These are phyloP conservation scores for Rhopalosiphum nymphaeae DNA, from an alignment of 2,888 invertebrate species.

Conservation along the genomic window DNA sequence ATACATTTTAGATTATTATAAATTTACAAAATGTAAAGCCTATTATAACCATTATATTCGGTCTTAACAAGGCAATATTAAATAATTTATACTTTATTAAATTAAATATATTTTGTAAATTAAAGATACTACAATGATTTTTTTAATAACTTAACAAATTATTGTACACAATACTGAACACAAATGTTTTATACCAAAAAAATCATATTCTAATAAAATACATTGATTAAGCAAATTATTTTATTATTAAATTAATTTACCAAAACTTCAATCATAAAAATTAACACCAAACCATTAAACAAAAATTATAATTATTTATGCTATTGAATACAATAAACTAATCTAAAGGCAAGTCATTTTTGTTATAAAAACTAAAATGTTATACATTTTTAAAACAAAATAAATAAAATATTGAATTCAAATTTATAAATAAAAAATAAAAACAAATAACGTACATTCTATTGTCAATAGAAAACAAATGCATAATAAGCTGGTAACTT, in stretches of 20 bases:
- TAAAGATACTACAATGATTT: not conserved
- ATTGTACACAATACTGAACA: not conserved
- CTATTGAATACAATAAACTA: not conserved
- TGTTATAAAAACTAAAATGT: not conserved
- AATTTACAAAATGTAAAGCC: not conserved
- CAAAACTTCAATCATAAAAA: not conserved
- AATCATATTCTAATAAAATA: not conserved
- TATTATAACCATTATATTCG: not conserved
- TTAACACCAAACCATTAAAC: not conserved
- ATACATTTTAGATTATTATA: not conserved
- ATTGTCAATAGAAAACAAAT: not conserved
- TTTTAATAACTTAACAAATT: not conserved
- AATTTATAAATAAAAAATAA: not conserved
- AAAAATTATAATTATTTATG: not conserved
- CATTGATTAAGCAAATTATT: not conserved
- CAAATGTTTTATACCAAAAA: not conserved
- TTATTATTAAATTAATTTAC: not conserved
- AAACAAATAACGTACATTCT: not conserved
- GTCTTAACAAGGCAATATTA: not conserved
- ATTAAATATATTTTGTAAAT: not conserved
- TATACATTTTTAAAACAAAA: not conserved
- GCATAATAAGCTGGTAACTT: slow-evolving; percentile 20
- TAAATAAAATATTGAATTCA: not conserved
- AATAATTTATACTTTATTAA: not conserved
- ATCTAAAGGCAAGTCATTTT: not conserved